Evolutionary conservation across 2,888 invertebrate genomes (phyloP).

Genomic region (Orthosia gothica): DNA sequence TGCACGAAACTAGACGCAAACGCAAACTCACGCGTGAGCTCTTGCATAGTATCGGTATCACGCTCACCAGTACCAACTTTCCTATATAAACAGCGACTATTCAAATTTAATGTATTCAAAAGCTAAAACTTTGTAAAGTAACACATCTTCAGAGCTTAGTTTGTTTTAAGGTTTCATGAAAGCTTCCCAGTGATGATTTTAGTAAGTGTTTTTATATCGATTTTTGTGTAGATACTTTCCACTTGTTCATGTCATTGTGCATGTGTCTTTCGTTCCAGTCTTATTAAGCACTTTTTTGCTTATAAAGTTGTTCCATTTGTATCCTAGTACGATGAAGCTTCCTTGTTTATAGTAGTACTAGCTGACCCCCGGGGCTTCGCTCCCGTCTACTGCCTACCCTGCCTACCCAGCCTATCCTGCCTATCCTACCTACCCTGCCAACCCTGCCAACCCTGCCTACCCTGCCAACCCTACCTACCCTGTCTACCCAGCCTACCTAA

Average conservation of each 20-base stretch:
- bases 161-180: slow-evolving; percentile 70
- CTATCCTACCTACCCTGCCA: no score
- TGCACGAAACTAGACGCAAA: slow-evolving; percentile 79
- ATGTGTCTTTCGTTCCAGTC: no score
- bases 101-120: slow-evolving; percentile 85
- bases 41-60: slow-evolving; percentile 84
- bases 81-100: slow-evolving; percentile 85
- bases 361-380: no score
- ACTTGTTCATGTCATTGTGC: not conserved
- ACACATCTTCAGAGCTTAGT: slow-evolving; percentile 72
- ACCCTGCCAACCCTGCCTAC: no score
- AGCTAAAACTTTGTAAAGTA: slow-evolving; percentile 79
- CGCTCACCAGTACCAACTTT: slow-evolving; percentile 79
- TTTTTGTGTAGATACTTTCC: not conserved
- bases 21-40: slow-evolving; percentile 83
- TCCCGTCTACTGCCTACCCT: no score
- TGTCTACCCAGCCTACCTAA: no score
- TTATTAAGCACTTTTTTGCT: not conserved
- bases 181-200: slow-evolving; percentile 79
- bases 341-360: not conserved
- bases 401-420: no score
- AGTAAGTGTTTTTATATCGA: slow-evolving; percentile 74
- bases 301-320: no score
- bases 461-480: no score
- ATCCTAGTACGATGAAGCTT: not conserved